Base-by-base conservation (phyloP, 2,797 vertebrate species). In the Echeneis naucrates region DNA sequence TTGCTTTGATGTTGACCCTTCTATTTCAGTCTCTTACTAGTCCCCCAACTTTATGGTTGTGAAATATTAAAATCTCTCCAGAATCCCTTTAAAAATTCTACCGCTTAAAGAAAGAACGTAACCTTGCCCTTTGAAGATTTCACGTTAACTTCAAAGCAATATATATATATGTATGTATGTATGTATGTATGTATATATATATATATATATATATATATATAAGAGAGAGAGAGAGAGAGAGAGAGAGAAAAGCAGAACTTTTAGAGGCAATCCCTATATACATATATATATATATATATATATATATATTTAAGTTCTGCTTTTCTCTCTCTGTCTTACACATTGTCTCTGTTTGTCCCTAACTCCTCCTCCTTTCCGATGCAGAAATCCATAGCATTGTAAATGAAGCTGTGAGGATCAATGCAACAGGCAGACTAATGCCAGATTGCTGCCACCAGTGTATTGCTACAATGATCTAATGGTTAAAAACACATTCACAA, bases 391-490 rank as follows among this genome's bases (percentile, higher is more conserved):
- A 92, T 93, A 91, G 80, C 63, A 82, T 91, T 91, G 90, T 91
- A 93, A 93, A 93, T 91, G 88, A 93, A 91, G 91, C 90, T 88
- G 91, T 87, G 87, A 86, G 86, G 89, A 88, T 92, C 88, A 82
- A 92, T 93, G 89, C 88, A 77, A 88, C 88, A 88, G 91, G 87
- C 88, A 87, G 90, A 83, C 77, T 80, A 86, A 88, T 83, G 89
- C 85, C 87, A 17, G 85, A 87, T 82, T 71, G 45, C 61, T 86
- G 87, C 89, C 93, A 92, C 92, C 80, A 69, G 86, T 84, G 91
- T 87, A 90, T 90, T 88, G 90, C 89, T 91, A 89, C 93, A 90
- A 89, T 93, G 90, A 93, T 93, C 90, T 91, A 91, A 86, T 90
- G 91, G 90, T 93, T 91, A 93, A 91, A 92, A 92, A 92, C 91